Conservation (phyloP, 2,888 invertebrate species). For the Odontocolon sp. region DNA sequence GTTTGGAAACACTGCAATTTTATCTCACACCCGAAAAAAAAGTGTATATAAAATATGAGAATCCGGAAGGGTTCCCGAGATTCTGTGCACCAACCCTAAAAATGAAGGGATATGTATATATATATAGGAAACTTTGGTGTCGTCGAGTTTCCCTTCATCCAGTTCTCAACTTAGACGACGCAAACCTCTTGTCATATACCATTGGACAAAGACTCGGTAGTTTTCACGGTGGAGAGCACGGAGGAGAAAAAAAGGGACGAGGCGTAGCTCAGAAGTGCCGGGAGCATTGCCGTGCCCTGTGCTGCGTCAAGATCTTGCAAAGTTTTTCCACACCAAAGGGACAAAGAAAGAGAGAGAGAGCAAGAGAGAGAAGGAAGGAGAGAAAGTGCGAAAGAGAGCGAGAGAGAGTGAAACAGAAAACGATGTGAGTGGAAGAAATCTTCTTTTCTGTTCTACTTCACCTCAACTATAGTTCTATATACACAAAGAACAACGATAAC, state of each 20-base stretch:
- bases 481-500: slow-evolving; percentile 29
- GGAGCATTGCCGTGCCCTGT: not conserved
- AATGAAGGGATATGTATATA: not conserved
- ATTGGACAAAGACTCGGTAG: slow-evolving; percentile 1
- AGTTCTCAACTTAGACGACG: not conserved
- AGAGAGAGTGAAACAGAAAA: not conserved
- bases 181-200: slow-evolving; percentile 1
- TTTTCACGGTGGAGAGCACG: slow-evolving; percentile 5
- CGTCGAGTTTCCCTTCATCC: not conserved
- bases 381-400: not conserved
- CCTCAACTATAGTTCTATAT: not conserved
- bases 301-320: not conserved
- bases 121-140: not conserved
- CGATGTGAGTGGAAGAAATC: not conserved
- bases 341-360: not conserved
- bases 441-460: slow-evolving; percentile 7
- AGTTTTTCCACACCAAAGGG: not conserved
- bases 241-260: no score
- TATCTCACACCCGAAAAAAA: no score
- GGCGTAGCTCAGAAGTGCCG: slow-evolving; percentile 7
- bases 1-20: no score
- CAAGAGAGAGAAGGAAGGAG: not conserved
- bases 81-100: not conserved
- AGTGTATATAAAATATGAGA: not conserved
- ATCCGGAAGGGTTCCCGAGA: no score